Percentiles rank a stretch among this genome's conserved stretches.
Conservation (phyloP, 1,140 invertebrate genomes). For the Hermatobates lingyangjiaoensis region DNA sequence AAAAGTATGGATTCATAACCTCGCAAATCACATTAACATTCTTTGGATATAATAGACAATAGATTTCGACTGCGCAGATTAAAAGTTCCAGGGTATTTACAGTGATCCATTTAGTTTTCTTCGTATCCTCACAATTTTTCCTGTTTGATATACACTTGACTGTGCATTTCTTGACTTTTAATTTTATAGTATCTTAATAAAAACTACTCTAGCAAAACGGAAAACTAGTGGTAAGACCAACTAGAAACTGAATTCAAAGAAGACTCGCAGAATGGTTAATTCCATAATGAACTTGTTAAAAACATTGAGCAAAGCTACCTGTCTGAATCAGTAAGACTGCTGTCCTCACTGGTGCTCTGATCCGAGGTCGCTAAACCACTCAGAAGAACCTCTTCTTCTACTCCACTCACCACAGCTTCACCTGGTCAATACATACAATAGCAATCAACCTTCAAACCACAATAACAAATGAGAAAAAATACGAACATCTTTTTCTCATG, state of each 20-base stretch:
- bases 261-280: not conserved
- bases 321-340: constrained; percentile 56
- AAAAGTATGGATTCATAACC: too few relatives aligned
- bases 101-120: too few relatives aligned
- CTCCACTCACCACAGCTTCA: constrained; percentile 1
- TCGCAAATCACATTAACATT: too few relatives aligned
- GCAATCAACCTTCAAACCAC: not conserved
- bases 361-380: constrained; percentile 22
- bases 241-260: not conserved
- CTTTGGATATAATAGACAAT: too few relatives aligned
- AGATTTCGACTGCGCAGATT: too few relatives aligned
- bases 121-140: not conserved
- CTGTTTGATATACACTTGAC: not conserved
- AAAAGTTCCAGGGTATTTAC: too few relatives aligned
- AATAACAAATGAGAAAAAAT: not conserved
- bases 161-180: not conserved
- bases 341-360: constrained; percentile 58
- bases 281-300: not conserved
- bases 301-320: constrained; percentile 16
- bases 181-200: not conserved
- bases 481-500: not conserved
- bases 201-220: not conserved
- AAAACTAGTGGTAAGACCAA: not conserved
- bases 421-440: not conserved
- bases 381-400: constrained; percentile 2